Base-by-base conservation (phyloP, 2,113 vertebrate species). In the Rhinolophus sinicus region DNA sequence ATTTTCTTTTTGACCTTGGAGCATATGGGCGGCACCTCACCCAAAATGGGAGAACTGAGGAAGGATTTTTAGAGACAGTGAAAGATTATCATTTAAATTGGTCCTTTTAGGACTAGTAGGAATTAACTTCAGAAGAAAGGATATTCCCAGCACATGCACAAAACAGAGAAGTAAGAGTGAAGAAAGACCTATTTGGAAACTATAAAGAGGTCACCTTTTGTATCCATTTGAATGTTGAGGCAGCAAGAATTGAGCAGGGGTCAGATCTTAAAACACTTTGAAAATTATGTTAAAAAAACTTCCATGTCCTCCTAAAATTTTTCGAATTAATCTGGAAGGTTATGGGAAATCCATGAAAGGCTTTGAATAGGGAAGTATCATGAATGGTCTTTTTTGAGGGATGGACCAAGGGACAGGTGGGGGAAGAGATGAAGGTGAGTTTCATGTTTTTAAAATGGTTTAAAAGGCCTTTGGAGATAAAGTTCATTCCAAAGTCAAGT, bases 261-360 rank as follows among this genome's bases (percentile, higher is more conserved):
- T 33, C 15, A 89, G 38, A 69, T 65, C 69, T 72, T 92, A 50
- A 19, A 96, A 92, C 33, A 70, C 22, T 85, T 97, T 86, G 60
- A 86, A 96, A 94, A 73, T 65, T 76, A 83, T 72, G 6, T 40
- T 73, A 78, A 86, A 86, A n/a, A 90, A 90, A 78, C 33, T 65
- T 83, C 15, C 86, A 67, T 92, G 52, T 1, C 47, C 33, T 76
- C 22, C 44, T 91, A 84, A 85, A 62, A 8, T 4, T 33, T 80
- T 86, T 72, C 30, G 6, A 86, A 96, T 89, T 92, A 77, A 73
- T 92, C 78, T 92, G 28, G 28, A 83, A 94, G 40, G 21, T 82
- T 85, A 88, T 90, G 56, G 19, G 33, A 70, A 92, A 80, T 21
- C 26, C n/a, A 93, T 95, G 75, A 93, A 93, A 75, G 14, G 12